Percentiles rank a stretch among this genome's conserved stretches.
These are phyloP conservation scores for Lamellibrachia columna DNA, from an alignment of 2,888 invertebrate genomes.

Conservation along the genomic window DNA sequence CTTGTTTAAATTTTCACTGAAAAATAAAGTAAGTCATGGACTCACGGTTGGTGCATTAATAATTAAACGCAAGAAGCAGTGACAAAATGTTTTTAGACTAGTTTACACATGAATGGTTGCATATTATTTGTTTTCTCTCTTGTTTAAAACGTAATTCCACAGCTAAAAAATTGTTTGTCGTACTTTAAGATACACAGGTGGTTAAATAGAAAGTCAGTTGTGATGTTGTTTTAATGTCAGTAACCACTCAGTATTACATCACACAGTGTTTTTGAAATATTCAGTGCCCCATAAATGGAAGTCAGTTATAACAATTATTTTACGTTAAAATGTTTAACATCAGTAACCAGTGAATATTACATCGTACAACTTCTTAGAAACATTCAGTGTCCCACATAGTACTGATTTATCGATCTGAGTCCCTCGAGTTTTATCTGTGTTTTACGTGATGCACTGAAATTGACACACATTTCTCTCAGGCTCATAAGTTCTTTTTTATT, in stretches of 20 bases:
- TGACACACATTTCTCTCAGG: background rate
- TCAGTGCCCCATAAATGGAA: too few species aligned
- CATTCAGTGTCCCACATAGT: background rate
- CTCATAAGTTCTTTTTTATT: background rate
- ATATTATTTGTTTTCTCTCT: background rate
- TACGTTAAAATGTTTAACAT: background rate
- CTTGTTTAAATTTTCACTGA: too few species aligned
- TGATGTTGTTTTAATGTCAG: background rate
- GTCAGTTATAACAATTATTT: too few species aligned
- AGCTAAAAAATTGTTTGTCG: background rate
- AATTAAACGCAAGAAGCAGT: background rate
- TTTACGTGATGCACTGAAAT: background rate
- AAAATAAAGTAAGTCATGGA: too few species aligned
- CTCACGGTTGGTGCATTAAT: too few species aligned
- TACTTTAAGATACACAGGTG: too few species aligned
- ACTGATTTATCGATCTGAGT: background rate
- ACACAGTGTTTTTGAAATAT: too few species aligned
- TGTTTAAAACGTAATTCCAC: background rate
- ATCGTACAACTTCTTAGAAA: background rate
- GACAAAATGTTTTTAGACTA: background rate
- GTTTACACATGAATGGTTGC: background rate
- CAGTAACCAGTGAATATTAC: background rate
- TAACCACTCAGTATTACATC: too few species aligned
- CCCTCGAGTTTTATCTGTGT: background rate
- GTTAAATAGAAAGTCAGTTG: background rate